Conservation (phyloP, 2,888 invertebrate species). For the Pemphredon lugubris region DNA sequence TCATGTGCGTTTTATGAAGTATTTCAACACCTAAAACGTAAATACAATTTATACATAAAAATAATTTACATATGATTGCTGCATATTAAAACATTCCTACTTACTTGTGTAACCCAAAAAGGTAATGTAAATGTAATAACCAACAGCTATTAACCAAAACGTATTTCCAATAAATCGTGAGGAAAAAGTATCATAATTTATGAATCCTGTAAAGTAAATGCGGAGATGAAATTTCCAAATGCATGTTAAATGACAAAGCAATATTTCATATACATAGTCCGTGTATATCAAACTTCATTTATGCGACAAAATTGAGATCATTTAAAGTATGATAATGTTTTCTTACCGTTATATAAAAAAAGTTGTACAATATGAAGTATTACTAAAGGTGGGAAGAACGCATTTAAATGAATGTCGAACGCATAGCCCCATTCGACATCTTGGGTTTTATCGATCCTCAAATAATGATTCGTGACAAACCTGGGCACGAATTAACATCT, state of each 20-base stretch:
- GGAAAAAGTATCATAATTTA: slow-evolving; percentile 89
- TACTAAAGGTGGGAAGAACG: slow-evolving; percentile 97
- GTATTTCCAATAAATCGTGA: slow-evolving; percentile 94
- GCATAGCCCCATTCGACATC: slow-evolving; percentile 99
- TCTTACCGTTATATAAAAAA: slow-evolving; percentile 91
- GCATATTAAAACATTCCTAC: slow-evolving; percentile 75
- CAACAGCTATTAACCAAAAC: slow-evolving; percentile 94
- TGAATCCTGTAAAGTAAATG: slow-evolving; percentile 84
- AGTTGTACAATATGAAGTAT: slow-evolving; percentile 96
- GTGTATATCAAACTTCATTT: too few relatives aligned
- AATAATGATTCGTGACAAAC: slow-evolving; percentile 91
- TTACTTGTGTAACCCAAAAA: slow-evolving; percentile 97
- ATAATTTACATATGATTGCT: not conserved
- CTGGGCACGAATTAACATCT: too few relatives aligned
- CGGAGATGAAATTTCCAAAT: not conserved
- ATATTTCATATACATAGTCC: not conserved
- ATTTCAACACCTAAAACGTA: slow-evolving; percentile 90
- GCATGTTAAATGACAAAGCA: not conserved
- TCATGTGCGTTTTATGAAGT: slow-evolving; percentile 91
- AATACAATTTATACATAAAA: slow-evolving; percentile 24
- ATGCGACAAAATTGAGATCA: not conserved
- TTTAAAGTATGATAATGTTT: not conserved
- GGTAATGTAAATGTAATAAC: slow-evolving; percentile 98
- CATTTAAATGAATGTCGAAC: slow-evolving; percentile 99
- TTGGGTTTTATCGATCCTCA: slow-evolving; percentile 86